Evolutionary conservation across 1,140 invertebrate genomes (phyloP).

Genomic region (Aethina tumida): DNA sequence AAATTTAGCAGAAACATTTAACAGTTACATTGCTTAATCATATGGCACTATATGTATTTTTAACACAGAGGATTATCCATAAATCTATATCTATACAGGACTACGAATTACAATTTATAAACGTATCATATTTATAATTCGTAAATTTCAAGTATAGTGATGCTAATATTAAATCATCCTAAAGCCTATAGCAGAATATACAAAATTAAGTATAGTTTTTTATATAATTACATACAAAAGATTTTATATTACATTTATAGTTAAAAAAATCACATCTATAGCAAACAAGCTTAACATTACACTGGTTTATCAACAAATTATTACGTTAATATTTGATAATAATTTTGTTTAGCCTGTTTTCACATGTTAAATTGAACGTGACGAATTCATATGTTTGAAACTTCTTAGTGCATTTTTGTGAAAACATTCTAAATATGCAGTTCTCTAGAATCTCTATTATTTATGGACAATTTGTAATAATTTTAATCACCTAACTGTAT

Average conservation of each 20-base stretch:
- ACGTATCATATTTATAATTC: slow-evolving; percentile 9
- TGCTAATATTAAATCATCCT: neutral
- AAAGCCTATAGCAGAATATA: neutral
- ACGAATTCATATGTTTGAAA: too few species aligned
- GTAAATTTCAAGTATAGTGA: slow-evolving; percentile 5
- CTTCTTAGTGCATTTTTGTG: too few species aligned
- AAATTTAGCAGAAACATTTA: slow-evolving; percentile 17
- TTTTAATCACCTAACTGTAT: slow-evolving; percentile 7
- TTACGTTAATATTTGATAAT: too few species aligned
- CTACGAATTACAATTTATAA: slow-evolving; percentile 2
- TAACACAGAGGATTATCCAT: slow-evolving; percentile 10
- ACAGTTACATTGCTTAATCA: slow-evolving; percentile 22
- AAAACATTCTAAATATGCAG: too few species aligned
- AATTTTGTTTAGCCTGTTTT: too few species aligned
- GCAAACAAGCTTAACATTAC: slow-evolving; percentile 9
- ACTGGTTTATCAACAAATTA: too few species aligned
- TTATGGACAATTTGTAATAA: too few species aligned
- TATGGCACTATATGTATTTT: slow-evolving; percentile 16
- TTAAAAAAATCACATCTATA: slow-evolving; percentile 17
- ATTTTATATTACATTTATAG: slow-evolving; percentile 8
- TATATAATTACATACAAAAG: slow-evolving; percentile 9
- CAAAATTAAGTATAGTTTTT: slow-evolving; percentile 4
- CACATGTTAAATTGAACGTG: too few species aligned
- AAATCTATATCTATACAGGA: neutral
- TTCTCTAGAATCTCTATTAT: too few species aligned